phyloP scores from a whole-genome alignment of 2,888 invertebrate species.

The Imbricaverruca yamaguchii region DNA sequence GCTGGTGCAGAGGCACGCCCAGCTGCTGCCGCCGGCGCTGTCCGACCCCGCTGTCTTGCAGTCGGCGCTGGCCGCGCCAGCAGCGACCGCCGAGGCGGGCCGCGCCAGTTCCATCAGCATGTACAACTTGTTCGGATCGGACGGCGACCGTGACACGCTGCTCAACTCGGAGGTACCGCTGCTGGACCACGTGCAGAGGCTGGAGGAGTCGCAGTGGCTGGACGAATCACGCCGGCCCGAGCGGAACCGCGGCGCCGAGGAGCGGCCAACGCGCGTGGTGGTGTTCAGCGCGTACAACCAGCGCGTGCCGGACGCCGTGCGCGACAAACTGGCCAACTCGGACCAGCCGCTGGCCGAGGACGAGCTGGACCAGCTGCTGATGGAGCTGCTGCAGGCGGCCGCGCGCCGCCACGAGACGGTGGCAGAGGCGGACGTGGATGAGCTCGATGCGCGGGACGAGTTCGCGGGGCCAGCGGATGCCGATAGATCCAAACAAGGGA shows the following conservation, averaged over 20 bases:
- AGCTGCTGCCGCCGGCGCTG: background rate
- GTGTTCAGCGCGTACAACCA: constrained; percentile 29
- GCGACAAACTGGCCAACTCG: constrained; percentile 27
- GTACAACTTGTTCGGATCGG: background rate
- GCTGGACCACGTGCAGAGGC: background rate
- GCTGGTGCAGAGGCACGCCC: background rate
- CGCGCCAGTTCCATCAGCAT: background rate
- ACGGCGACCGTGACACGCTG: background rate
- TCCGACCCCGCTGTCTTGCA: background rate
- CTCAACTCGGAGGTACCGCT: constrained; percentile 1
- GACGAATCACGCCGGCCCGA: background rate
- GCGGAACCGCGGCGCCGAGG: background rate
- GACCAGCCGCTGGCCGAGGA: constrained; percentile 28
- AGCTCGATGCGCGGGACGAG: background rate
- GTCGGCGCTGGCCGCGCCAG: background rate
- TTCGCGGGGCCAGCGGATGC: background rate
- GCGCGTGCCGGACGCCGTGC: constrained; percentile 26
- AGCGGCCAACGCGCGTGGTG: constrained; percentile 25
- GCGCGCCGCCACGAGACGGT: background rate
- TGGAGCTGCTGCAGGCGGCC: constrained; percentile 28
- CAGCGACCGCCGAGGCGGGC: background rate
- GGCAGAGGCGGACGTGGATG: background rate
- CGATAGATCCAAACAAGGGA: background rate
- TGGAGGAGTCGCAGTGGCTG: background rate
- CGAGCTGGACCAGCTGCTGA: constrained; percentile 27